Evolutionary conservation across 2,113 vertebrate species (phyloP).

Genomic region (Natator depressus): DNA sequence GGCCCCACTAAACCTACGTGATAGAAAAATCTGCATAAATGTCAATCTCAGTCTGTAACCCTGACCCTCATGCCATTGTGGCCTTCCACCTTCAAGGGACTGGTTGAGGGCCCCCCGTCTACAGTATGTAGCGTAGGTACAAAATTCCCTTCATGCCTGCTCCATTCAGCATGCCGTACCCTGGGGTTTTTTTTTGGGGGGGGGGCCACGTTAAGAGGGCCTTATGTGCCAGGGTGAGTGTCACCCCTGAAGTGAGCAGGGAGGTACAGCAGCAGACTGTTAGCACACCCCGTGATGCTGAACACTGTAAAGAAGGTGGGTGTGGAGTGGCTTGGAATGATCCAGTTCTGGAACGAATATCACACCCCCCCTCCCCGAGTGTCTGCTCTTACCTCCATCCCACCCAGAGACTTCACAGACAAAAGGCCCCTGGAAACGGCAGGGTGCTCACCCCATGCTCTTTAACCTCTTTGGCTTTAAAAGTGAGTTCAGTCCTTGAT

Average conservation of each 20-base stretch:
- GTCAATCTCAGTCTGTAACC: background rate
- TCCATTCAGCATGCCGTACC: background rate
- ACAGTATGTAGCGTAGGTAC: background rate
- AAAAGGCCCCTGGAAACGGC: background rate
- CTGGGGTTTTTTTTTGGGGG: background rate
- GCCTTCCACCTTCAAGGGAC: background rate
- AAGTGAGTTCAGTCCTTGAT: background rate
- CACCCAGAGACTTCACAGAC: background rate
- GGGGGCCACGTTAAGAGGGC: too few species aligned
- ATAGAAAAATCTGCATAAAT: background rate
- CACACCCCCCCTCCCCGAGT: background rate
- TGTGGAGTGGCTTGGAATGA: background rate
- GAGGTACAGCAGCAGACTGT: too few species aligned
- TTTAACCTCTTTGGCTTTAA: slow-evolving; percentile 6
- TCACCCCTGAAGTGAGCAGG: background rate
- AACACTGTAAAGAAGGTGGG: background rate
- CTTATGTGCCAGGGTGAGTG: background rate
- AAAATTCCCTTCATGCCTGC: background rate
- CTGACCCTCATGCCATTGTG: background rate
- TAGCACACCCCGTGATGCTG: background rate
- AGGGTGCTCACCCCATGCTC: background rate
- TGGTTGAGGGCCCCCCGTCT: background rate
- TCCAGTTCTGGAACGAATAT: background rate
- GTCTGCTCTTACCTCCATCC: background rate
- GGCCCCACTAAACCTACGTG: background rate